Base-by-base conservation (phyloP, 2,797 vertebrate genomes). In the Pogonophryne albipinna region DNA sequence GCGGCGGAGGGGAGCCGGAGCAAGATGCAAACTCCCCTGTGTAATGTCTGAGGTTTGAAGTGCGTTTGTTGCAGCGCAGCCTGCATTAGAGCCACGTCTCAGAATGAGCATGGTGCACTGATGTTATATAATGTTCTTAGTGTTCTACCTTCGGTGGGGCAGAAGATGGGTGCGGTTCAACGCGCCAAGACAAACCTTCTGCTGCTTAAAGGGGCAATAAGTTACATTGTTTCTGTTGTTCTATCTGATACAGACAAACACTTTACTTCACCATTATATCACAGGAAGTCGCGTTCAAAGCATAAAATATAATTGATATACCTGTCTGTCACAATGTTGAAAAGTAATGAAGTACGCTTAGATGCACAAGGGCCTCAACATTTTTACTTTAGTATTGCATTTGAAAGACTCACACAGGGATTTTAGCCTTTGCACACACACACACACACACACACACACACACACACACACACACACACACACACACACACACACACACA, bases 21-120 rank as follows among this genome's bases (percentile, higher is more conserved):
- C 79, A 62, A 27, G 76, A 85, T 56, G 85, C 84, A 82, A 79
- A 89, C 82, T 89, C 89, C 89, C 89, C 41, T 34, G 89, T 71
- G 89, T 72, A 67, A 82, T 49, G 78, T 60, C 34, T n/a, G 56
- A 66, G 59, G 63, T 63, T 53, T 75, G 80, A 82, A 55, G 80
- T 80, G 79, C 0, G 76, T 31, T 19, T 49, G n/a, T 45, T 31
- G 60, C 72, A 8, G 66, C 50, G 19, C n/a, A 6, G 73, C 58
- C 64, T 61, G 80, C 87, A 44, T 73, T 34, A 47, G 57, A 80
- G 64, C 61, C 74, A 52, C 71, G 69, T 74, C 71, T 10, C 34
- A 38, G 62, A 41, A 68, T 66, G 15, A 52, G 12, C 27, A 20
- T 0, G 72, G 41, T 66, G 82, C 72, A 19, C 46, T 19, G 34